Conservation (phyloP, 2,888 invertebrate species). For the Calliphora vomitoria region DNA sequence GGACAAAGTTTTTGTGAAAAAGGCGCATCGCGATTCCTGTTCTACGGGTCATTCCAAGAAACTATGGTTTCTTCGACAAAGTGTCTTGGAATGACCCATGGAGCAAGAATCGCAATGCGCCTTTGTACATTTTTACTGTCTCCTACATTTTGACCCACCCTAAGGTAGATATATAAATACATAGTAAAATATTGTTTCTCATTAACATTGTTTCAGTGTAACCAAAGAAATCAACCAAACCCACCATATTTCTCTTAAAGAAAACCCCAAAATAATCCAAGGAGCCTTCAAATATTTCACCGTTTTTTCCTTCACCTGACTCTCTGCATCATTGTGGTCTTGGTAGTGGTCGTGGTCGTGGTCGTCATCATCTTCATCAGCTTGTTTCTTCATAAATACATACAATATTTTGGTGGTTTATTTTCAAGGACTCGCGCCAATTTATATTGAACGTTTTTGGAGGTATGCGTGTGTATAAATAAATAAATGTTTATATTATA, state of each 20-base stretch:
- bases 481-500: not conserved
- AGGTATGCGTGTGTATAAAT: not conserved
- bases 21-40: no score
- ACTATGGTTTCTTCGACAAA: no score
- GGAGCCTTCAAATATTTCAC: constrained; percentile 37
- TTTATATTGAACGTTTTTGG: constrained; percentile 28
- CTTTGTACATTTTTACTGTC: no score
- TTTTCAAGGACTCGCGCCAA: constrained; percentile 75
- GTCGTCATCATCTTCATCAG: constrained; percentile 5
- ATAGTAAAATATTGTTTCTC: constrained; percentile 13
- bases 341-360: constrained; percentile 16
- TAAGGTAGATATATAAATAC: constrained; percentile 18
- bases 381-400: constrained; percentile 11
- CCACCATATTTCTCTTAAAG: constrained; percentile 47
- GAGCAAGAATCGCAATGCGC: no score
- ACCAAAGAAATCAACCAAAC: constrained; percentile 41
- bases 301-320: constrained; percentile 18
- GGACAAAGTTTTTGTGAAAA: no score
- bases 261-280: constrained; percentile 1
- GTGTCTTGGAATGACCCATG: no score
- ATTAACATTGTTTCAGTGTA: constrained; percentile 43
- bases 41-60: no score
- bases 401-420: constrained; percentile 41
- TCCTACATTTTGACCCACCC: no score
- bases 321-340: constrained; percentile 27